Evolutionary conservation across 2,113 vertebrate genomes (phyloP), one percentile per base, ranked within the genome.

Genomic region (Cricetomys ansorgei): DNA sequence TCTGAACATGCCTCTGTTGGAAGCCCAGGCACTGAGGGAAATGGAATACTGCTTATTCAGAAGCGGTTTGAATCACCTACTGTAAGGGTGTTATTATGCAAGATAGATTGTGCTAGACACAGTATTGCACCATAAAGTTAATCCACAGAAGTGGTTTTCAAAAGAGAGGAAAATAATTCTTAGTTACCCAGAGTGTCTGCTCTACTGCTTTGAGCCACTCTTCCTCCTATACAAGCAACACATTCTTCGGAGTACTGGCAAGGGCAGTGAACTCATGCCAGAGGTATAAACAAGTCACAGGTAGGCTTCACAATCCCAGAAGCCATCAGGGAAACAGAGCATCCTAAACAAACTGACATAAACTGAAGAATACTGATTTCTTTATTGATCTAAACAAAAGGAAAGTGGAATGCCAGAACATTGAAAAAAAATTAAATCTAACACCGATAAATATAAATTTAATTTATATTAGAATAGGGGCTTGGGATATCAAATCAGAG

Each of bases 91-190:
- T 72, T 92, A 95, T 94, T 97, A 73, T 95, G 53, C 70, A 70
- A 53, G 88, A 91, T 64, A n/a, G 25, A 95, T 67, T 88, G 80
- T 10, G 0, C 75, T 70, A 85, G 45, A 76, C 40, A 34, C 57
- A 27, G 59, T 1, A 34, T 16, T 86, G 89, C 70, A 72, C 80
- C 75, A 8, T 43, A 65, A 95, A 92, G 70, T 84, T 86, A 95
- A 91, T 91, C 75, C 75, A 50, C 9, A 45, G 37, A 89, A 94
- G 79, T 16, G 53, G 75, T 65, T 94, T 81, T 59, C 72, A 62
- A 92, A 88, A 92, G 92, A 81, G 91, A 93, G 94, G 80, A 75
- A 95, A 89, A 73, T 83, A 40, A 94, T 92, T 94, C 75, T 65
- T 88, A 91, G 92, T 91, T 77, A 40, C 70, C 43, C 69, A 55